These are phyloP conservation scores for Gasterosteus aculeatus DNA, from an alignment of 2,113 vertebrate genomes.

Conservation along the genomic window DNA sequence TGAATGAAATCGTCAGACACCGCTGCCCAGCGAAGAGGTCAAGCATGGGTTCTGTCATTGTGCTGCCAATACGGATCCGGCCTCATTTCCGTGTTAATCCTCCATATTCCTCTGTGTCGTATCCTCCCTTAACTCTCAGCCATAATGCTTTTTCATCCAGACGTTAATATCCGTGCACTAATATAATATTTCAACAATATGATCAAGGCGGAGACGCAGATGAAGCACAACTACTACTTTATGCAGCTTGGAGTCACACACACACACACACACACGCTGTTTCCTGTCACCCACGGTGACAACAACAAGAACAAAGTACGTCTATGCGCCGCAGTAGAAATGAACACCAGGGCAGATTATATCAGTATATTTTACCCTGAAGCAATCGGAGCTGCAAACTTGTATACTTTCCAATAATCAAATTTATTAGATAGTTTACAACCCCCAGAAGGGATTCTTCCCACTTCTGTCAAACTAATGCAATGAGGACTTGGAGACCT, in stretches of 20 bases:
- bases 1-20: conserved; percentile 41
- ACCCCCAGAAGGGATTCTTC: background rate
- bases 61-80: conserved; percentile 11
- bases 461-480: background rate
- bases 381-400: background rate
- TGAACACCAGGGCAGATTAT: background rate
- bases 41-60: conserved; percentile 16
- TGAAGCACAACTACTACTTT: conserved; percentile 23
- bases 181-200: background rate
- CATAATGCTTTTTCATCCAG: conserved; percentile 8
- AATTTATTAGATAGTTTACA: conserved; percentile 12
- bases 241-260: conserved; percentile 6
- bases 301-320: conserved; percentile 10
- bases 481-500: conserved; percentile 29
- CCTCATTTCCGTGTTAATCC: conserved; percentile 26
- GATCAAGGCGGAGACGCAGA: conserved; percentile 4
- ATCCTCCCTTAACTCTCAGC: conserved; percentile 21
- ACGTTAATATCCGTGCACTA: conserved; percentile 37
- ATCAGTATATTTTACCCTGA: conserved; percentile 5
- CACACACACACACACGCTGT: background rate
- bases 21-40: conserved; percentile 14
- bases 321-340: conserved; percentile 9
- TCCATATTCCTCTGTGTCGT: background rate
- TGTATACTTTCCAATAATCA: conserved; percentile 19
- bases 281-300: background rate